Evolutionary conservation across 2,888 invertebrate genomes (phyloP), one percentile per base, ranked within the genome.

Genomic region (Mythimna pallens): DNA sequence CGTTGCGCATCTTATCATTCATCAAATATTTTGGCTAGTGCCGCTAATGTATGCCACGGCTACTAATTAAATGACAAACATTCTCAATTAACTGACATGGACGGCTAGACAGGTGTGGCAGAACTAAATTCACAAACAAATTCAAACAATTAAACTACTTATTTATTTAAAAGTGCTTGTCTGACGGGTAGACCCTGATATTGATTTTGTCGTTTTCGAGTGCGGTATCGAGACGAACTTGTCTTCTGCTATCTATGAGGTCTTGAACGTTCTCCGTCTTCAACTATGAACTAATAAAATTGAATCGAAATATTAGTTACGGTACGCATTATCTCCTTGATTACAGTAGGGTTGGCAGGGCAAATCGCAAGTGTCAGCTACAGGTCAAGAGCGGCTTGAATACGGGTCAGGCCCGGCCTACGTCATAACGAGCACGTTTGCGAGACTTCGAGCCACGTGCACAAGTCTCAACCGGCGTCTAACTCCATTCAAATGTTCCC

Each of bases 371-470:
- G 70, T 83, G 78, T 78, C 83, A 83, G 75, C 36, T 70, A 63
- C 61, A 77, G 80, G 79, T 83, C 80, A 71, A 80, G 76, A 76
- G 77, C 68, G 72, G 30, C 76, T 58, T 52, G 68, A 76, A 73
- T 68, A 70, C 68, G 70, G 78, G 86, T 86, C 86, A 82, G 76
- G 63, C 65, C 76, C 62, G 62, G 75, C 66, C 77, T 73, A 70
- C 76, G 76, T 72, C 70, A 76, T 77, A 86, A 83, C 78, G 71
- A 82, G 81, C 81, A 80, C 82, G 80, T 84, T 86, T 77, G 55
- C 66, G 65, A 72, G 72, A 76, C 71, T 58, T 40, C 36, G 65
- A 43, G 70, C 54, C 81, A 81, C 81, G 81, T 81, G 81, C 82
- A 59, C 73, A 9, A 64, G 30, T 50, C 72, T 58, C 20, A 69